Percentiles rank a stretch among this genome's conserved stretches.
Conservation (phyloP, 2,797 vertebrate species). For the Anas georgica region DNA sequence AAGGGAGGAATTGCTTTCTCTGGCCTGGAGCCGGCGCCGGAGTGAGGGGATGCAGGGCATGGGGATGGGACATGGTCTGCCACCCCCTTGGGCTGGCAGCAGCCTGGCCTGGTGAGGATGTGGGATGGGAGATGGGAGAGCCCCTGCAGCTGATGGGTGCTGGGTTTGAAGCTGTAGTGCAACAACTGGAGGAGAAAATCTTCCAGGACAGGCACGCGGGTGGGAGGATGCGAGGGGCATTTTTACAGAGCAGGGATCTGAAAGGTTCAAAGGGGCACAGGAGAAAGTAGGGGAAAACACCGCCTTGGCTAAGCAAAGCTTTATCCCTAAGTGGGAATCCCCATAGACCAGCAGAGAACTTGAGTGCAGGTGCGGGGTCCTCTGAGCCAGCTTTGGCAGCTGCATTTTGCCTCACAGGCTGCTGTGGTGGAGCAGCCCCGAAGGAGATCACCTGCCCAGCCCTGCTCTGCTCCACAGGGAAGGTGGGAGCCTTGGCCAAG, state of each 20-base stretch:
- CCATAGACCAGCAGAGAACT: background rate
- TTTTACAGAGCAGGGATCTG: background rate
- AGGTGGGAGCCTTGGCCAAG: background rate
- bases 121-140: background rate
- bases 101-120: background rate
- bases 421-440: background rate
- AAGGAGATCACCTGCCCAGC: background rate
- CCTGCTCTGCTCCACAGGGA: fast-evolving
- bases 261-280: background rate
- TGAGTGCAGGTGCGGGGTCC: background rate
- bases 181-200: background rate
- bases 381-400: background rate
- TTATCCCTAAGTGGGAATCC: background rate
- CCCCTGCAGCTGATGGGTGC: background rate
- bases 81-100: background rate
- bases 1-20: background rate
- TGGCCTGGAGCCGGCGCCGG: fast-evolving
- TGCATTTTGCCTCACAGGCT: background rate
- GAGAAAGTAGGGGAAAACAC: background rate
- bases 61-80: background rate
- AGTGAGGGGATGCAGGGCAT: fast-evolving
- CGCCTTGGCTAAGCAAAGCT: background rate
- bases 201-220: background rate
- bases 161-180: background rate
- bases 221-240: background rate